Conservation (phyloP, 2,888 invertebrate species). For the Euproctis similis region DNA sequence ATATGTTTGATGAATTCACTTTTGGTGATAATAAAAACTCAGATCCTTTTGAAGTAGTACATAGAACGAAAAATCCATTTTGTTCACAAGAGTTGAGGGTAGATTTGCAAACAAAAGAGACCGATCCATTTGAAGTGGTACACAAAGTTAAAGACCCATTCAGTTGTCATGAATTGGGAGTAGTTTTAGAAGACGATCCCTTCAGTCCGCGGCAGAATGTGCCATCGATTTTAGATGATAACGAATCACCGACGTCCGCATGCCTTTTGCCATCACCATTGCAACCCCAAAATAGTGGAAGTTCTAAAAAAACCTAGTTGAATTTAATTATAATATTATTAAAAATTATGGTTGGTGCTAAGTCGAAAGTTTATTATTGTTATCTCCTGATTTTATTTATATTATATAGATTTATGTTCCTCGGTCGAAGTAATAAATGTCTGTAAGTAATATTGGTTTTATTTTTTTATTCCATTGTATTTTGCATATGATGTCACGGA, state of each 20-base stretch:
- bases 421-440: conserved; percentile 20
- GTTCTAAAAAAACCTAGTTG: conserved; percentile 17
- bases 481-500: no score
- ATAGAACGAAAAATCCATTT: conserved; percentile 33
- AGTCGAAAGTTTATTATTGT: conserved; percentile 18
- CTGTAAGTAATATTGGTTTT: conserved; percentile 1
- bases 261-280: conserved; percentile 76
- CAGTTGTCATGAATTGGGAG: conserved; percentile 18
- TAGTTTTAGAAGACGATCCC: conserved; percentile 14
- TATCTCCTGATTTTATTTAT: conserved; percentile 25
- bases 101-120: conserved; percentile 15
- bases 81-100: conserved; percentile 18
- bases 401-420: conserved; percentile 15
- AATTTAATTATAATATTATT: conserved; percentile 5
- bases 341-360: conserved; percentile 29
- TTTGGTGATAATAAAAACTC: conserved; percentile 34
- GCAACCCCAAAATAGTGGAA: conserved; percentile 61
- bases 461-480: conserved; percentile 3
- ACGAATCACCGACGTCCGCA: conserved; percentile 56
- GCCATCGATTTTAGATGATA: conserved; percentile 56
- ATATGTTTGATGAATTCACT: conserved; percentile 56
- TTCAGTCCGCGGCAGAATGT: conserved; percentile 23
- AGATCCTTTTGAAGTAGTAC: conserved; percentile 55
- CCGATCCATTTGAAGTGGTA: conserved; percentile 53
- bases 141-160: conserved; percentile 36